Evolutionary conservation across 92 coral and sea anemone genomes (phyloP).

Genomic region (Phenganax stokvisi): DNA sequence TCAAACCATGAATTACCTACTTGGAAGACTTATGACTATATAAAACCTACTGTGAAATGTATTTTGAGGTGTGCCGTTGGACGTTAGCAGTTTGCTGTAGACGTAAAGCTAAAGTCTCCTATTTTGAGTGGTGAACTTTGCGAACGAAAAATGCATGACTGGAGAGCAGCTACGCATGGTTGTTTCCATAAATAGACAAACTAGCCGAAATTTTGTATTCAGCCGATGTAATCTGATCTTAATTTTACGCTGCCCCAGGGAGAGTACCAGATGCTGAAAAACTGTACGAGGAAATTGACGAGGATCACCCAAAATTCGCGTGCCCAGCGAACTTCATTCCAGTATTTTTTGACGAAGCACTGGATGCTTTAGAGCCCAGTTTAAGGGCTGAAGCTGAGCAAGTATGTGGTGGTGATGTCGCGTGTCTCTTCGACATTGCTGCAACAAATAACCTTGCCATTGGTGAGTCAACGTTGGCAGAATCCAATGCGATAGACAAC

Average conservation of each 20-base stretch:
- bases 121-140: no score
- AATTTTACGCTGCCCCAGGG: slow-evolving; percentile 44
- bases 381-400: slow-evolving; percentile 36
- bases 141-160: no score
- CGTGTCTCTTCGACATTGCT: slow-evolving; percentile 59
- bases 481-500: slow-evolving; percentile 44
- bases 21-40: no score
- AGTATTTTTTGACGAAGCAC: slow-evolving; percentile 48
- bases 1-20: no score
- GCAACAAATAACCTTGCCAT: slow-evolving; percentile 51
- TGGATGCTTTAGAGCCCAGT: slow-evolving; percentile 31
- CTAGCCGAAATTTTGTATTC: not conserved
- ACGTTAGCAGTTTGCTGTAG: no score
- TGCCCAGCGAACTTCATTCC: slow-evolving; percentile 42
- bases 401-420: slow-evolving; percentile 44
- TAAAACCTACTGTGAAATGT: no score
- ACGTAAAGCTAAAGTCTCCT: no score
- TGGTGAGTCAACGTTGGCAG: slow-evolving; percentile 47
- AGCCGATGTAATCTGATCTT: not conserved
- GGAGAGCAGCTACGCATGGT: no score
- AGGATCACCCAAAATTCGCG: slow-evolving; percentile 6
- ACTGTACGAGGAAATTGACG: slow-evolving; percentile 33
- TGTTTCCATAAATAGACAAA: not conserved
- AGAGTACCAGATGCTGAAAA: slow-evolving; percentile 30
- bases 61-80: no score